Conservation (phyloP, 2,888 invertebrate genomes). For the Stenotaenia linearis region DNA sequence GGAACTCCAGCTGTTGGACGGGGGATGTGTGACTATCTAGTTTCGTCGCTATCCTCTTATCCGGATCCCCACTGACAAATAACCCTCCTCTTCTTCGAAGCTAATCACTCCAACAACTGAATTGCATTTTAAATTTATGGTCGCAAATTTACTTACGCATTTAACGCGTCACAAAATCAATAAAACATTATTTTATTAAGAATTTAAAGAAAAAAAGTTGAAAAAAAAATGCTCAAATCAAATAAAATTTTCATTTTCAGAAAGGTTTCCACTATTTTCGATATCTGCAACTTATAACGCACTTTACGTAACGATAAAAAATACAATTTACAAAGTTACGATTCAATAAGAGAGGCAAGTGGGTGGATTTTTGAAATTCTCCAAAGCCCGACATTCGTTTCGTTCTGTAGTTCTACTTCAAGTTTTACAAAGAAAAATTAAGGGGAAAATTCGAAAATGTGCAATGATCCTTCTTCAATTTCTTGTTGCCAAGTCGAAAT, state of each 20-base stretch:
- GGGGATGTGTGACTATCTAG: neutral
- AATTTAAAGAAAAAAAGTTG: neutral
- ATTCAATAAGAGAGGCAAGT: neutral
- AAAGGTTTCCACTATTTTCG: neutral
- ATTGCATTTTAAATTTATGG: neutral
- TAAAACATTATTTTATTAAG: no score
- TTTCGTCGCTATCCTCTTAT: neutral
- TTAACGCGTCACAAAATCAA: no score
- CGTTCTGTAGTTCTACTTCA: neutral
- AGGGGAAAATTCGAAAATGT: neutral
- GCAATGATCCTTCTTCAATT: neutral
- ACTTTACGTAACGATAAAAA: neutral
- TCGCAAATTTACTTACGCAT: no score
- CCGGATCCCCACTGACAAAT: neutral
- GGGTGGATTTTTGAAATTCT: neutral
- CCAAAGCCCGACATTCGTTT: neutral
- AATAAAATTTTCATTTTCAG: neutral
- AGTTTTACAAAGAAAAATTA: neutral
- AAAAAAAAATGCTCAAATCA: neutral
- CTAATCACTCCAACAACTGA: neutral
- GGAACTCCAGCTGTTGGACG: neutral
- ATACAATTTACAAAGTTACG: neutral
- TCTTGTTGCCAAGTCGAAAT: neutral
- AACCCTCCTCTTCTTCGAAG: neutral
- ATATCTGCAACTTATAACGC: neutral